Conservation (phyloP, 2,888 invertebrate genomes). For the Cartodere bifasciata region DNA sequence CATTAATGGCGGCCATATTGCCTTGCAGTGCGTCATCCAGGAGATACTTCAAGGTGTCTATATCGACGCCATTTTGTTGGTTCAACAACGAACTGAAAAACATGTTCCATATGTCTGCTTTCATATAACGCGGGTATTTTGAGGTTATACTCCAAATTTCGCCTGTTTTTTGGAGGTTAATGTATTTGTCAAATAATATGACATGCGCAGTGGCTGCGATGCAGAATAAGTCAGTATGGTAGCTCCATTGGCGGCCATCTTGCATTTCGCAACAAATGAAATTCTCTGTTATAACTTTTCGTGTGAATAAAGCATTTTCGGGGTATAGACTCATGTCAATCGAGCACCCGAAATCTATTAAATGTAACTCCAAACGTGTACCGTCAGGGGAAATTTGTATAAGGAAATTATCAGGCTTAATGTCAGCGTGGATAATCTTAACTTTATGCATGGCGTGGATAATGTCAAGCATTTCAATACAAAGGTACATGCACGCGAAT, state of each 20-base stretch:
- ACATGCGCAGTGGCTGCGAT: slow-evolving; percentile 80
- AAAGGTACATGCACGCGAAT: slow-evolving; percentile 61
- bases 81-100: slow-evolving; percentile 74
- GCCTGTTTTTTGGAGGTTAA: slow-evolving; percentile 44
- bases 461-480: slow-evolving; percentile 72
- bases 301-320: slow-evolving; percentile 57
- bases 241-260: slow-evolving; percentile 83
- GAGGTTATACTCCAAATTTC: slow-evolving; percentile 29
- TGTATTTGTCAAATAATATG: slow-evolving; percentile 78
- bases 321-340: slow-evolving; percentile 86
- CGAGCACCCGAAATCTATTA: slow-evolving; percentile 90
- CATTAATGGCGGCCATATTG: slow-evolving; percentile 19
- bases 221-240: slow-evolving; percentile 86
- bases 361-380: slow-evolving; percentile 54
- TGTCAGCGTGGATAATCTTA: slow-evolving; percentile 86
- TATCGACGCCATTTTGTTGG: slow-evolving; percentile 31
- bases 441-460: slow-evolving; percentile 75
- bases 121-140: slow-evolving; percentile 37
- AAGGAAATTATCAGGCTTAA: slow-evolving; percentile 92
- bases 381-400: slow-evolving; percentile 33
- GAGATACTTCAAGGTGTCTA: slow-evolving; percentile 21
- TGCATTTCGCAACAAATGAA: slow-evolving; percentile 86
- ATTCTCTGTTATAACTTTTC: slow-evolving; percentile 56
- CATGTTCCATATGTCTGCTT: slow-evolving; percentile 61
- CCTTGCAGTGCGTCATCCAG: slow-evolving; percentile 23